These are phyloP conservation scores for Trichopria drosophilae DNA, from an alignment of 2,888 invertebrate genomes.

Conservation along the genomic window DNA sequence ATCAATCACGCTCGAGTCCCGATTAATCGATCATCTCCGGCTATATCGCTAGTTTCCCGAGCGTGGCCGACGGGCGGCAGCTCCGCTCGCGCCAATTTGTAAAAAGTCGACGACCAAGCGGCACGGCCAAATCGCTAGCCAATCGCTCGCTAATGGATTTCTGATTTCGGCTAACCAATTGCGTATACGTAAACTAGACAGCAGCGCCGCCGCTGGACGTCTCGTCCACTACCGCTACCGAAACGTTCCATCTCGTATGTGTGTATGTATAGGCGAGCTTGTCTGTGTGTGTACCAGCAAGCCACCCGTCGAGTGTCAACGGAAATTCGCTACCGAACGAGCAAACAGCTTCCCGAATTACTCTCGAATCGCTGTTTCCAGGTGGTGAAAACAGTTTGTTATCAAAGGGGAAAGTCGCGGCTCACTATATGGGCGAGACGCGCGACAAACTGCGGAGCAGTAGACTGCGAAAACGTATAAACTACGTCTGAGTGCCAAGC, in stretches of 20 bases:
- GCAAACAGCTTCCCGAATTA: constrained; percentile 13
- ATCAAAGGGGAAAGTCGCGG: too few relatives aligned
- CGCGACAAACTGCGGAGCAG: constrained; percentile 1
- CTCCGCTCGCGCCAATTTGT: constrained; percentile 37
- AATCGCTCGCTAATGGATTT: constrained; percentile 44
- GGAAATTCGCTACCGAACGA: constrained; percentile 8
- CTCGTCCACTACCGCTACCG: too few relatives aligned
- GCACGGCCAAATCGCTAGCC: constrained; percentile 35
- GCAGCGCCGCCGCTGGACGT: too few relatives aligned
- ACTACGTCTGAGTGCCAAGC: too few relatives aligned
- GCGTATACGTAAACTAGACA: neutral
- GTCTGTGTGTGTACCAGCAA: too few relatives aligned
- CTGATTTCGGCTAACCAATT: constrained; percentile 39
- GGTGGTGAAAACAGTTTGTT: constrained; percentile 9
- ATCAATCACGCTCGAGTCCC: constrained; percentile 22
- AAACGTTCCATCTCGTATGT: too few relatives aligned
- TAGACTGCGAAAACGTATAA: neutral
- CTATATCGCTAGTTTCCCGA: constrained; percentile 36
- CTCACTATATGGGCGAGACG: too few relatives aligned
- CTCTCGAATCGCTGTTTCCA: constrained; percentile 8
- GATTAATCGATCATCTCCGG: constrained; percentile 39
- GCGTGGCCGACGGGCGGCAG: constrained; percentile 11
- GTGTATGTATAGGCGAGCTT: too few relatives aligned
- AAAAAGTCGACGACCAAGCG: constrained; percentile 38
- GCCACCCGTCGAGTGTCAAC: too few relatives aligned